These are phyloP conservation scores for Bothrops jararaca DNA, from an alignment of 2,113 vertebrate genomes.

Conservation along the genomic window DNA sequence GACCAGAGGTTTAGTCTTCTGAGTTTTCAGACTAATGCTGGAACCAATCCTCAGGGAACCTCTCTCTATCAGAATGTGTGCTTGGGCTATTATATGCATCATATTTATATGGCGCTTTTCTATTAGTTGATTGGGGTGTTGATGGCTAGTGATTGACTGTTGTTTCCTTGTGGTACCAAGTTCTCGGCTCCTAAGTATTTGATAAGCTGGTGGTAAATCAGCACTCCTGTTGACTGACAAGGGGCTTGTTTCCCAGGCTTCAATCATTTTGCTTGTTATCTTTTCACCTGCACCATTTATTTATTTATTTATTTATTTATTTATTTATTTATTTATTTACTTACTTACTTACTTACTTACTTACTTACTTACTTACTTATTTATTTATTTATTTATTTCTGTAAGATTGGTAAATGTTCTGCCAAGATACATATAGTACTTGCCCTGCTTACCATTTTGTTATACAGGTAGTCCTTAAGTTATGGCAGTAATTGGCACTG, in stretches of 20 bases:
- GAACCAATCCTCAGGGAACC: background rate
- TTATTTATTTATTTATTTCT: background rate
- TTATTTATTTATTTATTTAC: too few relatives aligned
- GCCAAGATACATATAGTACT: background rate
- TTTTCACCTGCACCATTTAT: background rate
- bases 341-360: too few relatives aligned
- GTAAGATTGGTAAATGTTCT: background rate
- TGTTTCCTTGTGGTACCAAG: too few relatives aligned
- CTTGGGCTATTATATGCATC: background rate
- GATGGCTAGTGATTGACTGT: background rate
- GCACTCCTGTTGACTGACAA: too few relatives aligned
- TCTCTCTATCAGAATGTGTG: background rate
- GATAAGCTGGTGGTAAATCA: too few relatives aligned
- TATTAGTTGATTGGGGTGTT: background rate
- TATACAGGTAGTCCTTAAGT: background rate
- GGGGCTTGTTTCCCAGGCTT: too few relatives aligned
- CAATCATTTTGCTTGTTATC: background rate
- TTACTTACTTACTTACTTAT: too few relatives aligned
- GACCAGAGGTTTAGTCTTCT: background rate
- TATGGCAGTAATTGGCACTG: background rate
- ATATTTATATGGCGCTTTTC: background rate
- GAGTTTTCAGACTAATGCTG: background rate
- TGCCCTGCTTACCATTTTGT: background rate
- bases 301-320: background rate
- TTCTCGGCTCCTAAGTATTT: too few relatives aligned